Evolutionary conservation across 2,113 vertebrate species (phyloP), one percentile per base, ranked within the genome.

Genomic region (Montifringilla adamsi): DNA sequence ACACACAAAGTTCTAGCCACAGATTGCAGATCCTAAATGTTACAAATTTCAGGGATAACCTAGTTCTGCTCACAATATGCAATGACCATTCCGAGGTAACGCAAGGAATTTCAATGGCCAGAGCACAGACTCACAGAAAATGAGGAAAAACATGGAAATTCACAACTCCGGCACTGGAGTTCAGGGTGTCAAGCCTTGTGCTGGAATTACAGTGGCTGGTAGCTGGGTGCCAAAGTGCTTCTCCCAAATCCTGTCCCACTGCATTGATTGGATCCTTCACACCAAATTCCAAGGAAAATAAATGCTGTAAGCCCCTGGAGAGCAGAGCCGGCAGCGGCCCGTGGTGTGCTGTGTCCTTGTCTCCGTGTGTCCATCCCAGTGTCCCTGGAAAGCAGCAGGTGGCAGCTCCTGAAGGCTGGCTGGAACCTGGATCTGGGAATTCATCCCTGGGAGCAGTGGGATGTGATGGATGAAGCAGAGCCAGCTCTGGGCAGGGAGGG

Each of bases 11-110:
- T 41, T 44, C 47, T 35, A 90, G 91, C 85, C 82, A 46, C 94
- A 88, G 88, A 37, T 96, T 93, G 83, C 89, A 78, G 64, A 76
- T 16, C n/a, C 47, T 26, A 91, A 94, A 94, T 4, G 74, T 91
- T 93, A 90, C 92, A 84, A 44, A 92, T 95, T 85, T 98, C 97
- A 98, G 98, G 98, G 98, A 98, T 92, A 88, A 93, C n/a, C 56
- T 59, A 84, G 93, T 97, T 93, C 64, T 66, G 81, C 84, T 80
- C 90, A 41, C 64, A 53, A 63, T 91, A 94, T 84, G 97, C 97
- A 97, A 88, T 17, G 93, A 94, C 55, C 82, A 33, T 74, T 73
- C 86, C 84, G 96, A 97, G 96, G 97, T 98, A 95, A 97, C 60
- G 49, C 87, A 94, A 97, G 74, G 69, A 90, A 47, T 94, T 23